Evolutionary conservation across 2,797 vertebrate genomes (phyloP), one percentile per base, ranked within the genome.

Genomic region (Hydrophis major): DNA sequence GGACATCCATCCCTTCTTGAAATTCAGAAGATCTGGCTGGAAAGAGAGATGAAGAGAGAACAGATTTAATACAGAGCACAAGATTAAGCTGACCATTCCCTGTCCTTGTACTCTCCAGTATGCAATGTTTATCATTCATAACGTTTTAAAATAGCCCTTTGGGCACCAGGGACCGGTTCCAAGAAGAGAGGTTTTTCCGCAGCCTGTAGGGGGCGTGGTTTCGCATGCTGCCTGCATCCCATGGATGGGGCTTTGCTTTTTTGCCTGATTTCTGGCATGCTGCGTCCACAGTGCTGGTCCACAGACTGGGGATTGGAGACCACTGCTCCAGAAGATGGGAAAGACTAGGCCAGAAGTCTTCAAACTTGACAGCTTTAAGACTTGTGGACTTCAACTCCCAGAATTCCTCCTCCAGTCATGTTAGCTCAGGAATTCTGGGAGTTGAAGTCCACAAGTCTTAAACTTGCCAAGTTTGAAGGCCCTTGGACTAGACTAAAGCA

Each of bases 1-100:
- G 2, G 99, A 99, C 99, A 99, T 99, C 99, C 99, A 99, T 97
- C 99, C 99, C 96, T 99, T 99, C 98, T 99, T 99, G 98, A 99
- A 99, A 98, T 99, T 99, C 87, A 99, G 98, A 96, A 99, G 99
- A 96, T 99, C 99, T 0, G 99, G 99, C 99, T 99, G 96, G 69
- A 95, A 59, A 95, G 92, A 96, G 13, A 93, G 78, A 94, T n/a
- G 87, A 93, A 14, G 66, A 90, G 93, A 22, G 32, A 92, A 57
- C 88, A 5, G 57, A 47, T 92, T 97, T 90, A 97, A 12, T 16
- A 57, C 22, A 63, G 8, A 8, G 92, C 28, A 42, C 57, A 50
- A 56, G 42, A 88, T 66, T 42, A 56, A 83, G 12, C 10, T 47
- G 20, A 83, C 10, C 42, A 47, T 47, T 47, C 78, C 78, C 37